Evolutionary conservation across 1,140 invertebrate genomes (phyloP).

Genomic region (Nasonia vitripennis): DNA sequence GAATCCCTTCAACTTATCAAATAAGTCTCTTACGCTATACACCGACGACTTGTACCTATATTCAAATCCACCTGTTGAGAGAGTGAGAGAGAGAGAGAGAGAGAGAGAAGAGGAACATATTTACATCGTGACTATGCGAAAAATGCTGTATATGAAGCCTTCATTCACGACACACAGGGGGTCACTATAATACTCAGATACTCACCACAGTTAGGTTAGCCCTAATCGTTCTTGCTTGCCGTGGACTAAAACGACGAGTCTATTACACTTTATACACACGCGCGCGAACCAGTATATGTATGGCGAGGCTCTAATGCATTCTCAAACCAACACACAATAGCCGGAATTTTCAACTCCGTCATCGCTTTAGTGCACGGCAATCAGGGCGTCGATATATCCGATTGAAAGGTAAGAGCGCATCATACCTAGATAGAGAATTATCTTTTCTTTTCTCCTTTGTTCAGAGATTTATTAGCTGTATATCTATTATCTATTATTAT

Average conservation of each 20-base stretch:
- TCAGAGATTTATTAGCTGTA: background rate
- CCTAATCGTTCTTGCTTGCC: conserved; percentile 15
- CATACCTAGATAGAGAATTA: background rate
- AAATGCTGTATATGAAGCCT: conserved; percentile 26
- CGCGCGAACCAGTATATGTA: background rate
- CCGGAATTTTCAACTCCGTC: background rate
- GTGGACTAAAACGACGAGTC: conserved; percentile 32
- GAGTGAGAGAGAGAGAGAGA: no score
- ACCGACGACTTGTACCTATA: background rate
- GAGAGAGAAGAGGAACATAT: background rate
- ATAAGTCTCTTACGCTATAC: background rate
- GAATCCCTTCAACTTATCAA: background rate
- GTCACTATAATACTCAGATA: conserved; percentile 23
- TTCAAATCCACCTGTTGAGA: conserved; percentile 43
- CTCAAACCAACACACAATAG: background rate
- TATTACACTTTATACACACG: conserved; percentile 36
- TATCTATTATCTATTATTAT: background rate
- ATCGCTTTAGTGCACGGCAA: conserved; percentile 22
- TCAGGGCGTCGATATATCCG: background rate
- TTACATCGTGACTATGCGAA: conserved; percentile 30
- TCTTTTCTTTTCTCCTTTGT: background rate
- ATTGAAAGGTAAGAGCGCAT: conserved; percentile 6
- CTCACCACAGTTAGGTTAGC: conserved; percentile 8
- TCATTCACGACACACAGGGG: conserved; percentile 2
- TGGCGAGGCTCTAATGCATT: conserved; percentile 6